Conservation (phyloP, 2,888 invertebrate species). For the Aleiodes testaceus region DNA sequence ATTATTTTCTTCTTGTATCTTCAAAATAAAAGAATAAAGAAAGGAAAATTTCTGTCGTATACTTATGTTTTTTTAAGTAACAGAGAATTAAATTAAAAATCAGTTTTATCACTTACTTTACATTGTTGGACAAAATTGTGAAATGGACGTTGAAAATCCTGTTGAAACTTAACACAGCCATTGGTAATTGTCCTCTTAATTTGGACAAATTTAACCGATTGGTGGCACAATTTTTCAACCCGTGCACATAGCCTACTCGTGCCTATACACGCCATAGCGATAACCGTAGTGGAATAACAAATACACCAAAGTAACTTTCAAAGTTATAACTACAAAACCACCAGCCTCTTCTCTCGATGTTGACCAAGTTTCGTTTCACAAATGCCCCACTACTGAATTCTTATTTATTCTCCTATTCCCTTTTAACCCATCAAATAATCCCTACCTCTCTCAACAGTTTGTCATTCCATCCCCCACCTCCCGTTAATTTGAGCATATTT, state of each 20-base stretch:
- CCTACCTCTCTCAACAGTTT: conserved; percentile 36
- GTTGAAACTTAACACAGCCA: conserved; percentile 81
- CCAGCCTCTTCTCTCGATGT: not conserved
- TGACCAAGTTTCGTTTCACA: conserved; percentile 57
- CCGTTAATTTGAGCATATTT: conserved; percentile 13
- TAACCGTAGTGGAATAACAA: conserved; percentile 80
- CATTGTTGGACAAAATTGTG: conserved; percentile 71
- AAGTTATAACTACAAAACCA: conserved; percentile 14
- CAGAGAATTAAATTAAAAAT: not conserved
- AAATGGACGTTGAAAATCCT: conserved; percentile 76
- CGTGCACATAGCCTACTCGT: conserved; percentile 88
- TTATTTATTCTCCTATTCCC: conserved; percentile 3
- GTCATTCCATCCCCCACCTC: conserved; percentile 18
- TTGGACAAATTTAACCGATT: conserved; percentile 79
- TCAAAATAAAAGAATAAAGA: conserved; percentile 4
- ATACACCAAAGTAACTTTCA: conserved; percentile 54
- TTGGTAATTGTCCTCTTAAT: conserved; percentile 80
- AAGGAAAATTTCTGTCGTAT: not conserved
- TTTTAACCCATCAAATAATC: conserved; percentile 46
- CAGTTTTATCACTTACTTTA: conserved; percentile 67
- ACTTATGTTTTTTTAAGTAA: conserved; percentile 1
- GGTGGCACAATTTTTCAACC: conserved; percentile 85
- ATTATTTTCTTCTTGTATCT: not conserved
- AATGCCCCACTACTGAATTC: conserved; percentile 53
- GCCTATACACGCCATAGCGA: conserved; percentile 88